Conservation (phyloP, 1,140 invertebrate genomes). For the Oncopeltus fasciatus region DNA sequence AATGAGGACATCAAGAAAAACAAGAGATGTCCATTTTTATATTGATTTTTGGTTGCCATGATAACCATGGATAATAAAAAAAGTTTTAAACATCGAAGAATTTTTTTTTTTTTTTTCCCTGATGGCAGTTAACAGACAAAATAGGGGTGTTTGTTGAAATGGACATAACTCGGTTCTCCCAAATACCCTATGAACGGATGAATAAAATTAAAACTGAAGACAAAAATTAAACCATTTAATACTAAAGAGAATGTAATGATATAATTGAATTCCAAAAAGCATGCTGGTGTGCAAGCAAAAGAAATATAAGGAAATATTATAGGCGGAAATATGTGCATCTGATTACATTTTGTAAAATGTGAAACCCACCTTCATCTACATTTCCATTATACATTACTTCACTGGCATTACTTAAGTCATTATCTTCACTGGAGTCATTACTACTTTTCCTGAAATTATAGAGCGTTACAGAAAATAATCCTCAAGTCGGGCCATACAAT, state of each 20-base stretch:
- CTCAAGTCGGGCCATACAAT: neutral
- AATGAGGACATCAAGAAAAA: too few relatives aligned
- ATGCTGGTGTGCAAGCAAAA: neutral
- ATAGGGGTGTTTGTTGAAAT: too few relatives aligned
- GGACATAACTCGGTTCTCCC: too few relatives aligned
- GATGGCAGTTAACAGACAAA: too few relatives aligned
- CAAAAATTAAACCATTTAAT: too few relatives aligned
- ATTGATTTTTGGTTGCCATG: too few relatives aligned
- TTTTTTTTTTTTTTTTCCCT: too few relatives aligned
- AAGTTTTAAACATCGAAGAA: too few relatives aligned
- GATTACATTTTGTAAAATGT: neutral
- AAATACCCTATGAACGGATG: too few relatives aligned
- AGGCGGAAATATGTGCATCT: neutral
- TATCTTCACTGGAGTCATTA: neutral
- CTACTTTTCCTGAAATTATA: constrained; percentile 15
- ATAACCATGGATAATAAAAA: too few relatives aligned
- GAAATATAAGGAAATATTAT: neutral
- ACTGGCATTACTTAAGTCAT: neutral
- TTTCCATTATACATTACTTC: constrained; percentile 4
- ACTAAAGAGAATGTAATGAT: too few relatives aligned
- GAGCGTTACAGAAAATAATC: neutral
- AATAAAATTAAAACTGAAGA: too few relatives aligned
- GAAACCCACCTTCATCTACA: constrained; percentile 6
- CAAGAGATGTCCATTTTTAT: neutral
- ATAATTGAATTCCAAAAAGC: neutral